Conservation (phyloP, 1,140 invertebrate genomes). For the Laupala kohalensis region DNA sequence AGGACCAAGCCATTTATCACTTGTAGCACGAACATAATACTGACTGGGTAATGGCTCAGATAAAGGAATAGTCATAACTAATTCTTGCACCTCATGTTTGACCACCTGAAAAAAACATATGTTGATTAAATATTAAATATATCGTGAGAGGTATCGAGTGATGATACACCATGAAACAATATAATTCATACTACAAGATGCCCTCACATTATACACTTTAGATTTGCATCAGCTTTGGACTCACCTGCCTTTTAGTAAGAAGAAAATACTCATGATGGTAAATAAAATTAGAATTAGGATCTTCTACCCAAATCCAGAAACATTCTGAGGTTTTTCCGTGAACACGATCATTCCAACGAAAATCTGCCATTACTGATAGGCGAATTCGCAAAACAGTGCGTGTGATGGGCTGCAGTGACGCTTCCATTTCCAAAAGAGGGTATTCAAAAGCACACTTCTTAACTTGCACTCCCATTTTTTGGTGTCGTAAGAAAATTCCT, state of each 20-base stretch:
- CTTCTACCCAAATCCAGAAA: conserved; percentile 98
- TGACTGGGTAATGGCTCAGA: conserved; percentile 80
- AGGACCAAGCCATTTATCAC: conserved; percentile 84
- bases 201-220: too few species aligned
- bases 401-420: conserved; percentile 87
- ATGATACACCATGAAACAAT: too few species aligned
- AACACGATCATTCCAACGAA: conserved; percentile 80
- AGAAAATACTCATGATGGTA: conserved; percentile 93
- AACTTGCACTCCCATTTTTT: conserved; percentile 57
- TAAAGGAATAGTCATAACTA: conserved; percentile 93
- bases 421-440: conserved; percentile 69
- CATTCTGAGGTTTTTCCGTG: conserved; percentile 79
- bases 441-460: conserved; percentile 78
- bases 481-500: conserved; percentile 65
- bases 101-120: conserved; percentile 33
- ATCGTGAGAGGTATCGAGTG: too few species aligned
- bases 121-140: background rate
- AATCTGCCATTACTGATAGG: conserved; percentile 68
- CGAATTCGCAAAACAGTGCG: conserved; percentile 79
- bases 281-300: conserved; percentile 84
- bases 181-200: too few species aligned
- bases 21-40: conserved; percentile 78
- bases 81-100: conserved; percentile 57
- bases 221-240: conserved; percentile 9
- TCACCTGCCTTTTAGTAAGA: conserved; percentile 75